A percentile compares a stretch with the other conserved stretches of the same genome.
Conservation (phyloP, 2,888 invertebrate genomes). For the Aromia moschata region DNA sequence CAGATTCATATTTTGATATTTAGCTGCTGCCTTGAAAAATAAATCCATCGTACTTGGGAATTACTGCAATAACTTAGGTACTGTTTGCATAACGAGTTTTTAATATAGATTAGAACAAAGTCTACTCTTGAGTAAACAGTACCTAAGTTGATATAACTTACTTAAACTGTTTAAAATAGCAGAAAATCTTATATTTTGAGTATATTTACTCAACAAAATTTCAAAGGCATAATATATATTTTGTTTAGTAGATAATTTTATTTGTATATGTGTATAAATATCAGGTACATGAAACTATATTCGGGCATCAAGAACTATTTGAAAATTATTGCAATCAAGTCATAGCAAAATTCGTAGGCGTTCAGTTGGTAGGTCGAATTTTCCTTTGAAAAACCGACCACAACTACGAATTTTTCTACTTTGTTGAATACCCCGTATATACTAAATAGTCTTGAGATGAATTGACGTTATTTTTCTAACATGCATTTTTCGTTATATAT, state of each 20-base stretch:
- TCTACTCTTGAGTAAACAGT: not conserved
- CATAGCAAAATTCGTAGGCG: no score
- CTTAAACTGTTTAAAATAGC: not conserved
- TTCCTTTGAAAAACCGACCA: no score
- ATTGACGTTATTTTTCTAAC: constrained; percentile 22
- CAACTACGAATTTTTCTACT: not conserved
- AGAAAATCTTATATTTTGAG: constrained; percentile 5
- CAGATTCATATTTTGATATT: no score
- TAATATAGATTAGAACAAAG: no score
- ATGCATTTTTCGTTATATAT: constrained; percentile 13
- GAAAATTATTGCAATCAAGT: constrained; percentile 5
- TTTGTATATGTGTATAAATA: constrained; percentile 10
- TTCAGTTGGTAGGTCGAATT: no score
- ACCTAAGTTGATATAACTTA: not conserved
- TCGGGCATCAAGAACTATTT: not conserved
- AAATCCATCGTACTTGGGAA: no score
- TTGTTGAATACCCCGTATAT: not conserved
- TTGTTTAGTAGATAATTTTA: constrained; percentile 8
- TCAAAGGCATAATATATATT: no score
- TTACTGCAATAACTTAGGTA: no score
- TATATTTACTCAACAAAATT: not conserved
- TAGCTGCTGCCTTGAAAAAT: no score
- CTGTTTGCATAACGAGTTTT: no score
- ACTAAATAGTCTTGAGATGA: constrained; percentile 16
- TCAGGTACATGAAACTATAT: constrained; percentile 21